Base-by-base conservation (phyloP, 1,140 invertebrate genomes). In the Drosophila aff. region DNA sequence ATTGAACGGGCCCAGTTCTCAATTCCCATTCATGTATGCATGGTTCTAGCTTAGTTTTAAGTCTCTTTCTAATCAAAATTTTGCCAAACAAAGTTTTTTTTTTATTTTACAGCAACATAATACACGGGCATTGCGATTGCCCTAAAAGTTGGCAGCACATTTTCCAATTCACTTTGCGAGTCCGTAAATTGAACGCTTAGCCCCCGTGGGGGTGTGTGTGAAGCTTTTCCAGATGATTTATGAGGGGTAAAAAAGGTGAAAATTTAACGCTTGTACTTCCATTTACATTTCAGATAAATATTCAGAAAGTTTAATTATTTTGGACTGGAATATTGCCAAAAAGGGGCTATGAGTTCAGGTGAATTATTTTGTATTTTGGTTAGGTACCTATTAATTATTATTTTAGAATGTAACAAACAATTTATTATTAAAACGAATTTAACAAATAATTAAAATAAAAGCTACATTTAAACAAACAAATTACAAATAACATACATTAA, bases 51-150 rank as follows among this genome's bases (percentile, higher is more conserved):
- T 84, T 78, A 78, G 67, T 81, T 61, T 53, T 78, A 84, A 84
- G 82, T 81, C 82, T 77, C 21, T 44, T 43, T 71, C 63, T 84
- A 84, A 84, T 84, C 81, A 84, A 84, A 68, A 65, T 81, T 84
- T 83, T 76, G 64, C 38, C 72, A 49, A 81, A 76, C 55, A 76
- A 65, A 76, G 53, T 40, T 53, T n/a, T 38, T 64, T 44, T 57
- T 26, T 40, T 13, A 38, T 38, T 65, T 23, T 68, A 13, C 31
- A 31, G 26, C 23, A 31, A 50, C 44, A 40, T 64, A 82, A 73
- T 78, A 72, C 65, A 49, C 52, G 13, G 49, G 60, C 61, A 60
- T 80, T 75, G 33, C 44, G 64, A 63, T 36, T 63, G 41, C 33
- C 41, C 59, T 15, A 79, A 79, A 55, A 43, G 23, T 73, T 65